Evolutionary conservation across 1,140 invertebrate genomes (phyloP), one percentile per base, ranked within the genome.

Genomic region (Neoseiulus cucumeris): DNA sequence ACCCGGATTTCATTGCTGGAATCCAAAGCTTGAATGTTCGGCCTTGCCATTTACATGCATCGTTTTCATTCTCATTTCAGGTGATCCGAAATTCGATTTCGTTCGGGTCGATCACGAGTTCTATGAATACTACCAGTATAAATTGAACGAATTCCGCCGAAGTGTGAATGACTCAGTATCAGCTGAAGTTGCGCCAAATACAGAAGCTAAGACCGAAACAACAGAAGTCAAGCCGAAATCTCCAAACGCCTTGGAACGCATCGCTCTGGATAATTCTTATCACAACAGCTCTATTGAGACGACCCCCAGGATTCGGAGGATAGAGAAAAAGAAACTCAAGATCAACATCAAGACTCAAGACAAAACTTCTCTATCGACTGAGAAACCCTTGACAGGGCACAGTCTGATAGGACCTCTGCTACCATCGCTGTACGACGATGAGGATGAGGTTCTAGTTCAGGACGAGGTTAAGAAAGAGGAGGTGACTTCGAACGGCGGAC

Each of bases 41-140:
- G 33, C 33, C 33, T 39, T 4, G 9, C 9, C 33, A 39, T 39
- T 9, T 39, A 39, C 9, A 9, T 6, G 9, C 25, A 18, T 39
- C 5, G n/a, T 47, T 17, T 18, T 66, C 47, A 42, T 64, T 65
- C 64, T 9, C 64, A 29, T 66, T 67, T 68, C 67, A 75, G 75
- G 74, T 17, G 91, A 93, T 75, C 81, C 84, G 0, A 76, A 91
- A 29, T 95, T 91, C 73, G 82, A 82, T 18, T 91, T 91, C 74
- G 74, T 91, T 0, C 80, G 89, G 64, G 75, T 82, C 0, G 79
- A 77, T 0, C 83, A 90, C 73, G 78, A 84, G 47, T 87, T 82
- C 73, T 81, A 90, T 74, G 75, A 81, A 0, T 91, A 89, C 73
- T 92, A 91, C 69, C 78, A 71, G 28, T 66, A 69, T 12, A 72